Percentiles rank a stretch among this genome's conserved stretches.
Conservation (phyloP, 2,888 invertebrate genomes). For the Sesia apiformis region DNA sequence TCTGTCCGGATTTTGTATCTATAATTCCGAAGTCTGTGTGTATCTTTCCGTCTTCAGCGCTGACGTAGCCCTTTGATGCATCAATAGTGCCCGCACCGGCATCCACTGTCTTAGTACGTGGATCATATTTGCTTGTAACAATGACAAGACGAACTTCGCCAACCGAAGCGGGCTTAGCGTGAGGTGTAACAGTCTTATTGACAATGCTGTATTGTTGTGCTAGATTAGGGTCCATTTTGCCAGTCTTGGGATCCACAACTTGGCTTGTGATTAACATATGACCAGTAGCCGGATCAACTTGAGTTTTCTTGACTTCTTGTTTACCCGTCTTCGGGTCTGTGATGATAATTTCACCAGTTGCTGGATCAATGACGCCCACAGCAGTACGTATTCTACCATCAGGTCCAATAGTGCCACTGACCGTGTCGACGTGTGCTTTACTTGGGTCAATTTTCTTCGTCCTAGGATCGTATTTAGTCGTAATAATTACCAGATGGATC, state of each 20-base stretch:
- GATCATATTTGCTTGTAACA: constrained; percentile 72
- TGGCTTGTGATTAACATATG: constrained; percentile 73
- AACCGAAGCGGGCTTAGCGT: constrained; percentile 47
- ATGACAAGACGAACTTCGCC: constrained; percentile 62
- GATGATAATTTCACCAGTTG: constrained; percentile 69
- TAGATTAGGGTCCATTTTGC: constrained; percentile 74
- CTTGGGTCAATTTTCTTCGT: constrained; percentile 60
- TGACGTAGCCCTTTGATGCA: constrained; percentile 68
- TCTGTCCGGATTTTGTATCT: constrained; percentile 76
- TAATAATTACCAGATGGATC: constrained; percentile 76
- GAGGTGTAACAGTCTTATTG: constrained; percentile 53
- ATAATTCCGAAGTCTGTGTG: constrained; percentile 76
- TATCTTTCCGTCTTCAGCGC: constrained; percentile 69
- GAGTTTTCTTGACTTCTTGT: constrained; percentile 74
- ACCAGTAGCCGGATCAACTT: constrained; percentile 71
- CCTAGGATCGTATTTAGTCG: constrained; percentile 76
- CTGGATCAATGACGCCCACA: constrained; percentile 78
- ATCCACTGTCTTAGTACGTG: constrained; percentile 74
- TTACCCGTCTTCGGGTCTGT: constrained; percentile 63
- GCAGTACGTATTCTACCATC: constrained; percentile 75
- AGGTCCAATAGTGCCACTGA: constrained; percentile 74
- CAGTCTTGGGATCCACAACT: constrained; percentile 73
- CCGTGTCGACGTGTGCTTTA: constrained; percentile 62
- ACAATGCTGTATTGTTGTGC: constrained; percentile 66
- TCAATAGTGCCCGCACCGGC: constrained; percentile 69